Evolutionary conservation across 2,797 vertebrate genomes (phyloP).

Genomic region (Poliocrania exsul): DNA sequence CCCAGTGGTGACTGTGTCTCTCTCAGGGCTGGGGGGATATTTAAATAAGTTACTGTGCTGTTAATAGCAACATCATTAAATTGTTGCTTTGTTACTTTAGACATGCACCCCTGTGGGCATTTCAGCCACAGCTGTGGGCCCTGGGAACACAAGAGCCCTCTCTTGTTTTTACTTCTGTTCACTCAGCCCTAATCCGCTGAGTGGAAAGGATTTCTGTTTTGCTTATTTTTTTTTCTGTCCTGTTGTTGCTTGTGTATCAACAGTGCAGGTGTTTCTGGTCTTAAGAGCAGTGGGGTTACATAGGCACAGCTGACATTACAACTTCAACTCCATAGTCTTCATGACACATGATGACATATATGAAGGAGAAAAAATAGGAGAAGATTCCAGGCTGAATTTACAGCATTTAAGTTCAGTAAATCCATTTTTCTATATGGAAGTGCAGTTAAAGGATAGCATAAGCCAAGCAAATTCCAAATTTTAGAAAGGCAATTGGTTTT

Average conservation of each 20-base stretch:
- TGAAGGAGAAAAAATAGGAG: background rate
- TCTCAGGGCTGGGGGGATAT: background rate
- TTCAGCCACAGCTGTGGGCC: background rate
- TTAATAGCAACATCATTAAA: background rate
- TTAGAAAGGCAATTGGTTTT: background rate
- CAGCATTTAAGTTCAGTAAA: background rate
- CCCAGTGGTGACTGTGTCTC: background rate
- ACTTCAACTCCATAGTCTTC: background rate
- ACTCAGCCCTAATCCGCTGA: background rate
- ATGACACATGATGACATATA: too few species aligned
- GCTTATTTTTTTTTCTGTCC: too few species aligned
- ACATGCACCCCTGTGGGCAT: background rate
- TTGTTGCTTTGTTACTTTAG: background rate
- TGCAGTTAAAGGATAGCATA: background rate
- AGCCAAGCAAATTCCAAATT: background rate
- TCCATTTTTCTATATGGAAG: background rate
- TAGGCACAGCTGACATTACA: background rate
- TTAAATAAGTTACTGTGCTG: background rate
- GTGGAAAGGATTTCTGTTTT: background rate
- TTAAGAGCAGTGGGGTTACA: background rate
- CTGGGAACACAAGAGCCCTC: background rate
- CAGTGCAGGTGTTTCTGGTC: background rate
- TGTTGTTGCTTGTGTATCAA: background rate
- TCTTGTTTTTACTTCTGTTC: background rate
- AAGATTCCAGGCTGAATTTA: background rate